phyloP scores from a whole-genome alignment of 2,797 vertebrate species.

The Podarcis siculus region DNA sequence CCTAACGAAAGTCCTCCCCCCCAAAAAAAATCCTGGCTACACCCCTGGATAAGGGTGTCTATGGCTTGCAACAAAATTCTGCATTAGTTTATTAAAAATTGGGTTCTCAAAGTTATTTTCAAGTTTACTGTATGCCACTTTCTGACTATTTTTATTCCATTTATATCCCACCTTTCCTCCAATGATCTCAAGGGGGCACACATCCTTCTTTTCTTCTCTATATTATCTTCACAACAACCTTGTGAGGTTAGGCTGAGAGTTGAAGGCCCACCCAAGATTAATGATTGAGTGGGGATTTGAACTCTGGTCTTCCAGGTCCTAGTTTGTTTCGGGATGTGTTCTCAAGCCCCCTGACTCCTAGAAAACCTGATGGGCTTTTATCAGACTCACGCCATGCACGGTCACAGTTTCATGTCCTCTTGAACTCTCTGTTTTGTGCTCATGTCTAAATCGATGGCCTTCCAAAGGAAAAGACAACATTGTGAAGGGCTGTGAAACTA shows the following conservation, averaged over 20 bases:
- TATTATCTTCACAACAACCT: too few species aligned
- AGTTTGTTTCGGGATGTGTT: constrained; percentile 24
- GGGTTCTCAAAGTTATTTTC: constrained; percentile 20
- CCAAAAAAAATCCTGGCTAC: too few species aligned
- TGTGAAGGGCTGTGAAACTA: background rate
- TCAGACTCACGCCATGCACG: background rate
- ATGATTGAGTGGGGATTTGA: too few species aligned
- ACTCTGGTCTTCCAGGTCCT: background rate
- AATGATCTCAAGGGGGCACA: too few species aligned
- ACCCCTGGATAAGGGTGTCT: background rate
- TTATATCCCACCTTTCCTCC: too few species aligned
- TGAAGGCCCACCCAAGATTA: too few species aligned
- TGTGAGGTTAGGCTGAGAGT: too few species aligned
- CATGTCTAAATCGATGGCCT: background rate
- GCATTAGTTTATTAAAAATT: background rate
- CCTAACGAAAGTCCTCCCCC: too few species aligned
- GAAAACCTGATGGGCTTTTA: background rate
- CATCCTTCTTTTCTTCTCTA: too few species aligned
- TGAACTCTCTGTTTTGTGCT: background rate
- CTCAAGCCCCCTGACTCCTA: constrained; percentile 11
- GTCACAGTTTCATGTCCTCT: background rate
- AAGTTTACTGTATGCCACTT: constrained; percentile 58
- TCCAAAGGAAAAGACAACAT: background rate
- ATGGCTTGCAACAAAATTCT: background rate
- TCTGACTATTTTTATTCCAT: constrained; percentile 29